Conservation (phyloP, 2,888 invertebrate species). For the Entomobrya multifasciata region DNA sequence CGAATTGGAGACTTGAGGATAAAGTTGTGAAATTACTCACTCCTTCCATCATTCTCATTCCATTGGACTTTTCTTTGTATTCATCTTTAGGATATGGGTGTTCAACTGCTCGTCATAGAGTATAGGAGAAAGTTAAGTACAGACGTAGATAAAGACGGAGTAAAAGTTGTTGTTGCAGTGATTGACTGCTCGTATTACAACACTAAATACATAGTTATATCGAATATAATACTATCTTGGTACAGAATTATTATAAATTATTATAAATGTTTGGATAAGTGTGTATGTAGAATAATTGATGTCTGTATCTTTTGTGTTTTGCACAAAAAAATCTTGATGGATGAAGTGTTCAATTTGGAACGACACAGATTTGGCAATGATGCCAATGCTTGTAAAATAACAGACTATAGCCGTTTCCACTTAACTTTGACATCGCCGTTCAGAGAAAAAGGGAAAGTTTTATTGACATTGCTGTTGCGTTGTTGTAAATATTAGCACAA, state of each 20-base stretch:
- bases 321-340: conserved; percentile 71
- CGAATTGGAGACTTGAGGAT: not conserved
- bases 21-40: conserved; percentile 61
- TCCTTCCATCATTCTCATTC: conserved; percentile 8
- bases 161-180: conserved; percentile 55
- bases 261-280: not conserved
- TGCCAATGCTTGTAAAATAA: conserved; percentile 63
- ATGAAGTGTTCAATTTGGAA: conserved; percentile 71
- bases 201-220: too few relatives aligned
- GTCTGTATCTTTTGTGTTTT: not conserved
- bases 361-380: conserved; percentile 71
- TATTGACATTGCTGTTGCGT: conserved; percentile 15
- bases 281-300: conserved; percentile 27
- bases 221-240: not conserved
- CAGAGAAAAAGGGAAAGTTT: conserved; percentile 40
- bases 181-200: conserved; percentile 39
- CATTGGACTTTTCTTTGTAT: conserved; percentile 39
- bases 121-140: conserved; percentile 6
- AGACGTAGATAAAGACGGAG: conserved; percentile 23
- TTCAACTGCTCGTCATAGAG: not conserved
- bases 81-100: conserved; percentile 14
- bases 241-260: not conserved
- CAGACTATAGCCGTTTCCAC: conserved; percentile 29
- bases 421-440: conserved; percentile 42
- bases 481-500: too few relatives aligned